Base-by-base conservation (phyloP, 2,888 invertebrate species). In the Xanthia icteritia region DNA sequence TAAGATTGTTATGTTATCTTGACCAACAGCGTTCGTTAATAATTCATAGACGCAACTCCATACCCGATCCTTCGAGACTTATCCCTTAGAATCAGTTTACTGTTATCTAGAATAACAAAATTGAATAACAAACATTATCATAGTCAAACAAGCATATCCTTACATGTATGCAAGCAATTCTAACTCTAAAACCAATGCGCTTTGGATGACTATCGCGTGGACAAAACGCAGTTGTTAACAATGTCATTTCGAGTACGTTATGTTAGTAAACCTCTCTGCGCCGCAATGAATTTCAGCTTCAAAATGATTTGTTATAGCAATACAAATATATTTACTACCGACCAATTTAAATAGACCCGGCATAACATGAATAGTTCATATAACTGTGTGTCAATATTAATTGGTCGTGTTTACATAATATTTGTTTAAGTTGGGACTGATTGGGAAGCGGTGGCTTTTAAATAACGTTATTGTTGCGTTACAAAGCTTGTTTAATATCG, bases 221-320 rank as follows among this genome's bases (percentile, higher is more conserved):
- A 69, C 63, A 77, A 68, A 66, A 36, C 39, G 64, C 79, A 77
- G 73, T 76, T 76, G 83, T 78, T 81, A 88, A 85, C 87, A 81
- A 83, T 88, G 89, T 79, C 81, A 81, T 85, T 82, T 70, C 45
- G 74, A 87, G 86, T 82, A 81, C 80, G 79, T 79, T 82, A 79
- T 87, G 82, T 82, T 88, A 87, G 86, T 87, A 84, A 82, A 88
- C 88, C 81, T 80, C 82, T 86, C 86, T 36, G 64, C 73, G 60
- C 87, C 82, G 77, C 86, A 88, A 88, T 88, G 88, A 84, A 89
- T 87, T 88, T 88, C 84, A 88, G 81, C 81, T 84, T 80, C 86
- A 80, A 88, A 84, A 88, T 89, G 80, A 89, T 88, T 89, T 88
- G 86, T 84, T 84, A 82, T 80, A 76, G 74, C 78, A 81, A 78